Evolutionary conservation across 2,113 vertebrate species (phyloP).

Genomic region (Camelus bactrianus): DNA sequence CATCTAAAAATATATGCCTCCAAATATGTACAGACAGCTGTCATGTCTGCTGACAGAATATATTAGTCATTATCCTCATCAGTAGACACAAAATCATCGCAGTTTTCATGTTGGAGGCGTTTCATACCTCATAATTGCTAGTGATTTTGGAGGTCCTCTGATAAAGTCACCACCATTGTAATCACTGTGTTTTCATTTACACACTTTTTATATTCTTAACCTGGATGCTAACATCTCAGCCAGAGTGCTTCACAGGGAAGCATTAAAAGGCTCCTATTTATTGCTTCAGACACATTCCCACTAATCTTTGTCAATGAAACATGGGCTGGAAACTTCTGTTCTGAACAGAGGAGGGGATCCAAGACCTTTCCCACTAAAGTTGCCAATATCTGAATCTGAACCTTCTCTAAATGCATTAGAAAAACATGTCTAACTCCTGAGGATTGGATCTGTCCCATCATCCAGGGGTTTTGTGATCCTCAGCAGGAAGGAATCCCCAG

Average conservation of each 20-base stretch:
- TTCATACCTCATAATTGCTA: constrained; percentile 83
- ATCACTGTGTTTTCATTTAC: constrained; percentile 38
- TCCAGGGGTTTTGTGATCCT: neutral
- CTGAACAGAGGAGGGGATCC: neutral
- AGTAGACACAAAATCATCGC: constrained; percentile 84
- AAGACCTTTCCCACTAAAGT: neutral
- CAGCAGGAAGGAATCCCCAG: neutral
- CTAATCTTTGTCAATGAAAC: neutral
- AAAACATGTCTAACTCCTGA: neutral
- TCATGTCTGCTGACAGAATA: constrained; percentile 87
- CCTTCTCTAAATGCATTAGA: neutral
- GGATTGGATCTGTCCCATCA: neutral
- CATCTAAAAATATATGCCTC: constrained; percentile 88
- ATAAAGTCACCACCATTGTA: constrained; percentile 32
- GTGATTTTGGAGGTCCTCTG: constrained; percentile 81
- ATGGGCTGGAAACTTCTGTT: neutral
- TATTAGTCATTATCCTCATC: constrained; percentile 88
- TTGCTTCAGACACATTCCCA: neutral
- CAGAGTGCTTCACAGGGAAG: constrained; percentile 40
- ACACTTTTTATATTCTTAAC: constrained; percentile 56
- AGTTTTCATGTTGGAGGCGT: constrained; percentile 86
- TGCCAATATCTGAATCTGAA: neutral
- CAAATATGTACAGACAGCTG: constrained; percentile 89
- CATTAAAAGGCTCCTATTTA: constrained; percentile 13
- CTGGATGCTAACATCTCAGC: neutral